Evolutionary conservation across 2,113 vertebrate genomes (phyloP).

Genomic region (Balaeniceps rex): DNA sequence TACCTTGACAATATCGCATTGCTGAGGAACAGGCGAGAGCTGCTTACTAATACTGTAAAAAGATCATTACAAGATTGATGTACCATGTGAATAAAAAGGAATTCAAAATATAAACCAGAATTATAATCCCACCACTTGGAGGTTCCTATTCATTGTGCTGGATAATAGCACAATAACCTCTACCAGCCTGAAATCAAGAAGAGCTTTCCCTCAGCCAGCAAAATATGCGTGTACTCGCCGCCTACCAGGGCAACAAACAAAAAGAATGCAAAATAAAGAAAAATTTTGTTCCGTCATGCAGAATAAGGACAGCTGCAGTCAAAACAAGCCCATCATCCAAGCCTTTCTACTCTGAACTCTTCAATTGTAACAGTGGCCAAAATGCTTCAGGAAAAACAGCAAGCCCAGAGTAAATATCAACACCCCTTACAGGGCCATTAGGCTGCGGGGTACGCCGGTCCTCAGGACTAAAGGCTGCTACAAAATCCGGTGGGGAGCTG

Average conservation of each 20-base stretch:
- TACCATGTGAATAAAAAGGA: background rate
- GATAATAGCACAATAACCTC: background rate
- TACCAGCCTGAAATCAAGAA: background rate
- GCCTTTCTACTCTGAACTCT: background rate
- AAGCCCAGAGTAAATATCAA: no score
- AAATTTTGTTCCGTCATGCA: background rate
- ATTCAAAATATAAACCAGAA: background rate
- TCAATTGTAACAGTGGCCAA: fast-evolving
- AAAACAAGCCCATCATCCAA: background rate
- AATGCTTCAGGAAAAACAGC: background rate
- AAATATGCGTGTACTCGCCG: fast-evolving
- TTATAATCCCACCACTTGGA: no score
- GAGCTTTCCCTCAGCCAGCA: no score
- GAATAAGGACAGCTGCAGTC: background rate
- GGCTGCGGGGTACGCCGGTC: no score
- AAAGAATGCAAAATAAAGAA: background rate
- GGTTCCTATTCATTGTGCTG: background rate
- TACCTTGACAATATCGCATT: fast-evolving
- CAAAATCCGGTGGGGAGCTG: background rate
- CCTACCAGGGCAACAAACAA: background rate
- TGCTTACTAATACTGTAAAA: background rate
- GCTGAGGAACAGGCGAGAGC: background rate
- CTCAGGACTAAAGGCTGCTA: no score
- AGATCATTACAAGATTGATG: fast-evolving
- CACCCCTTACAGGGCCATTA: no score